Evolutionary conservation across 2,888 invertebrate genomes (phyloP).

Genomic region (Caenorhabditis angaria): DNA sequence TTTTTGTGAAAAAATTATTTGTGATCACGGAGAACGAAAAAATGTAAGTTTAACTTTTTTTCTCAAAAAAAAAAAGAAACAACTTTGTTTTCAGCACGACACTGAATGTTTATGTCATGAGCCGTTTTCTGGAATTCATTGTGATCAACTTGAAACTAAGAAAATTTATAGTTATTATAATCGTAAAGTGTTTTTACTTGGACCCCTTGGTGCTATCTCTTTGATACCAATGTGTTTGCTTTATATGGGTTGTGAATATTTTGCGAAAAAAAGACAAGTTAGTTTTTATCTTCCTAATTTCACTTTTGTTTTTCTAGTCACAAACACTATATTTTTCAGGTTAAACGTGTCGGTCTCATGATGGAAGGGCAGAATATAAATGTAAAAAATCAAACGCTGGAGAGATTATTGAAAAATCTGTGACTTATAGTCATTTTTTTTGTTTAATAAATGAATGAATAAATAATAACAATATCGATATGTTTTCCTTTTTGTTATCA

Average conservation of each 20-base stretch:
- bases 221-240: slow-evolving; percentile 65
- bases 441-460: background rate
- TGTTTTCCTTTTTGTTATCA: no score
- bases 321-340: slow-evolving; percentile 27
- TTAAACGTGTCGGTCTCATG: slow-evolving; percentile 55
- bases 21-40: slow-evolving; percentile 56
- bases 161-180: slow-evolving; percentile 53
- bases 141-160: slow-evolving; percentile 41
- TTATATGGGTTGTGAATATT: slow-evolving; percentile 65
- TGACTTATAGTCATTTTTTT: background rate
- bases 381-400: slow-evolving; percentile 41
- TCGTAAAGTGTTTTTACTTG: slow-evolving; percentile 57
- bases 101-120: slow-evolving; percentile 48
- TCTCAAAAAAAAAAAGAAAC: no score
- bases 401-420: slow-evolving; percentile 32
- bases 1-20: slow-evolving; percentile 59
- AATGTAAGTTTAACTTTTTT: slow-evolving; percentile 7
- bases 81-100: slow-evolving; percentile 26
- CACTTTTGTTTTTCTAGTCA: background rate
- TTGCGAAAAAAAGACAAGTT: slow-evolving; percentile 67
- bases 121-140: slow-evolving; percentile 51
- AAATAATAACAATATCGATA: no score
- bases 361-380: slow-evolving; percentile 48
- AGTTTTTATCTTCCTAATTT: slow-evolving; percentile 3
- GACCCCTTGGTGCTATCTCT: slow-evolving; percentile 67